These are phyloP conservation scores for Agrotis exclamationis DNA, from an alignment of 2,888 invertebrate genomes.

Conservation along the genomic window DNA sequence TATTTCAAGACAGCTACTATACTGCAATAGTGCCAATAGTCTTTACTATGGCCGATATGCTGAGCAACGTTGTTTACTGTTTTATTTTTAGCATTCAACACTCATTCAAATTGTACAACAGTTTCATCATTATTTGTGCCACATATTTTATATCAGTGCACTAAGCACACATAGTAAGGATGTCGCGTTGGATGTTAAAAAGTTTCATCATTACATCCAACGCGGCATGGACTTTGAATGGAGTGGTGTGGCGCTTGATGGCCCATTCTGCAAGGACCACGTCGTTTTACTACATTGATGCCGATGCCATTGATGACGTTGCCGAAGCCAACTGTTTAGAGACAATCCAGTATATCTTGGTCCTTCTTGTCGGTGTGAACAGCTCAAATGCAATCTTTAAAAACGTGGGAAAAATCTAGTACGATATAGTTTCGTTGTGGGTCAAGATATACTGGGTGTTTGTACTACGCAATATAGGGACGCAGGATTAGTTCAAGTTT, in stretches of 20 bases:
- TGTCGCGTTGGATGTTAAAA: neutral
- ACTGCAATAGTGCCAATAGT: neutral
- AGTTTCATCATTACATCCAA: conserved; percentile 40
- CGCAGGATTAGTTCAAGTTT: neutral
- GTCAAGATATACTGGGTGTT: conserved; percentile 10
- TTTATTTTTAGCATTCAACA: conserved; percentile 20
- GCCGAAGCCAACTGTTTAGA: conserved; percentile 19
- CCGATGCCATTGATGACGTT: conserved; percentile 35
- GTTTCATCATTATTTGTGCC: conserved; percentile 47
- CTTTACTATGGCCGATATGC: neutral
- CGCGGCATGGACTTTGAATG: conserved; percentile 31
- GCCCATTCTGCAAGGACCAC: conserved; percentile 17
- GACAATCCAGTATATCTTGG: conserved; percentile 20
- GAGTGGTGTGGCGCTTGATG: too few species aligned
- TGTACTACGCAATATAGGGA: neutral
- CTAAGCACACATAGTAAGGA: neutral
- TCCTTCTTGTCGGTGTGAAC: neutral
- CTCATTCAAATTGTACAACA: conserved; percentile 18
- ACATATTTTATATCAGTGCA: conserved; percentile 27
- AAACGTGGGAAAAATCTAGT: too few species aligned
- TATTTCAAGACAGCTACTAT: neutral
- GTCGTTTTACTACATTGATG: conserved; percentile 13
- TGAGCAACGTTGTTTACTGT: neutral
- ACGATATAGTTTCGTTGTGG: neutral
- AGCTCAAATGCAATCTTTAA: neutral